Percentiles rank a stretch among this genome's conserved stretches.
phyloP scores from a whole-genome alignment of 2,888 invertebrate species.

The Villa cingulata region DNA sequence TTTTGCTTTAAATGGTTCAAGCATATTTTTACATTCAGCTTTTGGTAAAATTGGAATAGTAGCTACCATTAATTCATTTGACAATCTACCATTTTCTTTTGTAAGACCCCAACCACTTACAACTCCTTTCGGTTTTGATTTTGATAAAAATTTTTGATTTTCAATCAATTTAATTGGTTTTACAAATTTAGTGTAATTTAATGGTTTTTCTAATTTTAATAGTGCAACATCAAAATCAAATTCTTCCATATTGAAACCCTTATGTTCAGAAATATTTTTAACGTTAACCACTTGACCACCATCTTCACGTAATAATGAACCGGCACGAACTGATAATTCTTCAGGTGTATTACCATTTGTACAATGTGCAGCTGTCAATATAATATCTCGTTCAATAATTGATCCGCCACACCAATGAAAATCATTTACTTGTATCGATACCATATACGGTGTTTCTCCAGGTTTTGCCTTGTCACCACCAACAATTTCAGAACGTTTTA shows the following conservation, averaged over 20 bases:
- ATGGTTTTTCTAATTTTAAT: conserved; percentile 28
- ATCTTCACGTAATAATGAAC: conserved; percentile 32
- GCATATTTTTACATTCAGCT: not conserved
- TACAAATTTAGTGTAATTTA: not conserved
- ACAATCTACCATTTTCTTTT: not conserved
- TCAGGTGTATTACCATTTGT: conserved; percentile 16
- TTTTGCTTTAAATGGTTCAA: too few relatives aligned
- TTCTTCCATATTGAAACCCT: conserved; percentile 28
- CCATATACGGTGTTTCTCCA: not conserved
- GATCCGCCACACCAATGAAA: conserved; percentile 36
- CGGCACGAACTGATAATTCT: conserved; percentile 32
- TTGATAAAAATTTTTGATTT: not conserved
- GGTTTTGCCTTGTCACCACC: not conserved
- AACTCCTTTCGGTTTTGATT: not conserved
- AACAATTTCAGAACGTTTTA: not conserved
- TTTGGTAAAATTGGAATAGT: not conserved
- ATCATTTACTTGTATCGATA: not conserved
- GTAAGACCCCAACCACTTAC: not conserved
- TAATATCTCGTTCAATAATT: conserved; percentile 33
- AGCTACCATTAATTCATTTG: not conserved
- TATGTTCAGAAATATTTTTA: conserved; percentile 33
- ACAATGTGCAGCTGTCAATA: conserved; percentile 44
- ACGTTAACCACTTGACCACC: conserved; percentile 30
- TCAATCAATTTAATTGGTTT: not conserved
- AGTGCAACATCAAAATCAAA: conserved; percentile 40